Evolutionary conservation across 2,888 invertebrate genomes (phyloP).

Genomic region (Megaustenia siamemsis): DNA sequence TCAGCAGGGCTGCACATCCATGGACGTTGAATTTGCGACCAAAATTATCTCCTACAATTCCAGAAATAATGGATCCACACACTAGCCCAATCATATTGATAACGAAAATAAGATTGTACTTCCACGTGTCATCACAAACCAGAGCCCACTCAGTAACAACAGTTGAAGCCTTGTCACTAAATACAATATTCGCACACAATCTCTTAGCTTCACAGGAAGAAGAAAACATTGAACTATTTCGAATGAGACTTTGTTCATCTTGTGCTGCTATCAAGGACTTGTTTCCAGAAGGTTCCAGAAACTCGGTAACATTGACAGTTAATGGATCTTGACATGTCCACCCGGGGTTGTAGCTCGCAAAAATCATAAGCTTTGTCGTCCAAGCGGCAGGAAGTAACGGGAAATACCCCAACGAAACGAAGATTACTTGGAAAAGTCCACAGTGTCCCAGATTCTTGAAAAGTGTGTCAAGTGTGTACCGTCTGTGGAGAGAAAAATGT

Average conservation of each 20-base stretch:
- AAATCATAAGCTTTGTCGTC: slow-evolving; percentile 67
- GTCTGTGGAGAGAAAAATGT: neutral
- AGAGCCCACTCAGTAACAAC: slow-evolving; percentile 54
- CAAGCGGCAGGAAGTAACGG: slow-evolving; percentile 58
- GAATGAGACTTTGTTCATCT: neutral
- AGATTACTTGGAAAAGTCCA: slow-evolving; percentile 63
- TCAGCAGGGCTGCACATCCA: slow-evolving; percentile 52
- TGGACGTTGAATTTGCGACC: slow-evolving; percentile 65
- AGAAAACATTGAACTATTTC: neutral
- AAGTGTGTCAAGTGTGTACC: slow-evolving; percentile 58
- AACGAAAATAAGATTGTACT: slow-evolving; percentile 70
- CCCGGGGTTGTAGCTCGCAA: slow-evolving; percentile 63
- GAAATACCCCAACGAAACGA: slow-evolving; percentile 54
- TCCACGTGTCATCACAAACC: slow-evolving; percentile 69
- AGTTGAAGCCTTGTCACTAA: neutral
- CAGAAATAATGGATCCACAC: slow-evolving; percentile 72
- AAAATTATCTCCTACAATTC: slow-evolving; percentile 62
- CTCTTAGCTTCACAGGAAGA: neutral
- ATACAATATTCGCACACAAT: neutral
- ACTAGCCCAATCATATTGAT: slow-evolving; percentile 77
- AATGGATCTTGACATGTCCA: slow-evolving; percentile 40
- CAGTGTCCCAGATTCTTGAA: slow-evolving; percentile 62
- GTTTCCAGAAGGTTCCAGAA: neutral
- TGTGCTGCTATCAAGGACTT: too few species aligned
- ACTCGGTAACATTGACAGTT: neutral